Evolutionary conservation across 2,113 vertebrate species (phyloP).

Genomic region (Hoplias malabaricus): DNA sequence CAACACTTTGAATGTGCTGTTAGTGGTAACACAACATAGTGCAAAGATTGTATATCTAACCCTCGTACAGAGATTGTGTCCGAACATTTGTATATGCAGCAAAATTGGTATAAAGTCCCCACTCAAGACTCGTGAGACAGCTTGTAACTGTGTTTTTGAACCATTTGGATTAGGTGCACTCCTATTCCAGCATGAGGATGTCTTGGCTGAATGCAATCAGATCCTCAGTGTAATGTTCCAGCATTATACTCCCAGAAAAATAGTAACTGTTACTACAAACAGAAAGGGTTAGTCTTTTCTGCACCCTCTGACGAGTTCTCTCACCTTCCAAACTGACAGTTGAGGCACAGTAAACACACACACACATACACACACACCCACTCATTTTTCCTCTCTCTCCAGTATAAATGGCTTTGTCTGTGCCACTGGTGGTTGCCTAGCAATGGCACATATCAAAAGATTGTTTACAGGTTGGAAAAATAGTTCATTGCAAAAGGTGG

Average conservation of each 20-base stretch:
- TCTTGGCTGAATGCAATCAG: no score
- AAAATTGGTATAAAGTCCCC: no score
- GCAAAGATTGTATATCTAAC: no score
- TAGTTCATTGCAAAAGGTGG: conserved; percentile 55
- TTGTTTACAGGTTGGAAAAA: conserved; percentile 68
- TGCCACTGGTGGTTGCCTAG: conserved; percentile 66
- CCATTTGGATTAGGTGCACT: no score
- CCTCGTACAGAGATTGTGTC: no score
- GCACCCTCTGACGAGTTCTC: conserved; percentile 34
- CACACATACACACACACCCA: neutral
- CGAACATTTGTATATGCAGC: no score
- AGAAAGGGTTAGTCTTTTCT: conserved; percentile 1
- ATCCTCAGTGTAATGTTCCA: no score
- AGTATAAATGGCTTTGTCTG: conserved; percentile 45
- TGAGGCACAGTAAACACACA: conserved; percentile 30
- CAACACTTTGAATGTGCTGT: neutral
- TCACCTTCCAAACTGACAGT: conserved; percentile 40
- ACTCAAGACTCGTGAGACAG: no score
- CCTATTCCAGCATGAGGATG: no score
- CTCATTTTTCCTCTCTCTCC: neutral
- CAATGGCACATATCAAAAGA: conserved; percentile 72
- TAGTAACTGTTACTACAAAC: no score
- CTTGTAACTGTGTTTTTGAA: no score
- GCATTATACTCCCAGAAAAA: no score
- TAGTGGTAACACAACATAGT: neutral